Base-by-base conservation (phyloP, 2,113 vertebrate genomes). In the Phoenicopterus ruber region DNA sequence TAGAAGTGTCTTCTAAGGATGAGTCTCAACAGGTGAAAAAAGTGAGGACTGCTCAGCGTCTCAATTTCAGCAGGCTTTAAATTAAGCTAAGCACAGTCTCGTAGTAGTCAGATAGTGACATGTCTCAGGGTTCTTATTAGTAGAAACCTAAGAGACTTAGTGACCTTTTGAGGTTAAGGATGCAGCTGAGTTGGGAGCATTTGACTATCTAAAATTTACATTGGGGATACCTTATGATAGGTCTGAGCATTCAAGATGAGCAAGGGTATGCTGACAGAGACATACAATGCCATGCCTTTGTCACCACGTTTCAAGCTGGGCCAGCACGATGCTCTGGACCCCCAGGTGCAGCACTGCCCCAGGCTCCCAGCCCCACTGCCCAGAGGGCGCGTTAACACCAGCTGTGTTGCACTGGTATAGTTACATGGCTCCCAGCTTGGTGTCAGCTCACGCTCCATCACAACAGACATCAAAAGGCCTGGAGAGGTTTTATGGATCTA, bases 351-450 rank as follows among this genome's bases (percentile, higher is more conserved):
- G 46, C 24, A 57, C 36, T 40, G 54, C 18, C 32, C 32, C 38
- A 74, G 55, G 59, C 10, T 94, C 15, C 10, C 7, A 2, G 42
- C 13, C 38, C 18, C n/a, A 7, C 7, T 46, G 24, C 28, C 17
- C 46, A 46, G 5, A n/a, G n/a, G 26, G 2, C 49, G 15, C 0
- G 1, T 38, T 8, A 42, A 11, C 2, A 1, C 20, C 49, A 55
- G 10, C 9, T 77, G 49, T 36, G 34, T 34, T 49, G 31, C 36
- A 73, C 0, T 11, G 24, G 28, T 54, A 19, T 10, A 28, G 44
- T 28, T 36, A 15, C 18, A 32, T 38, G 80, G 31, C 13, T 34
- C 49, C 17, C 58, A 62, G 40, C 17, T 54, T 49, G 18, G 31
- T 40, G 32, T 15, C 73, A 66, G 34, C 65, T 87, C 42, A 63